Base-by-base conservation (phyloP, 2,888 invertebrate species). In the Hesperia comma region DNA sequence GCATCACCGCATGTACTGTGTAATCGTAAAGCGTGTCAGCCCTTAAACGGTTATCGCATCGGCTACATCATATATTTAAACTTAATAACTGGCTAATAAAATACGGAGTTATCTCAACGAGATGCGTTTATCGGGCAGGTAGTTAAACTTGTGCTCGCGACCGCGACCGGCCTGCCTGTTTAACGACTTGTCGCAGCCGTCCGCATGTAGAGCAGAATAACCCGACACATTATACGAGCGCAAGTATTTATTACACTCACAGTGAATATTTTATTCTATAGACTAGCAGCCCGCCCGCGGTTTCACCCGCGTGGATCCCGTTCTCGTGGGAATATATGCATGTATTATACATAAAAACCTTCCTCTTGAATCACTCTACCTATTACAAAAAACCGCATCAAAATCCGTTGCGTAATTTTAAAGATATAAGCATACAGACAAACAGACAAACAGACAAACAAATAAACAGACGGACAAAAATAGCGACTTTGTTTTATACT, bases 201-300 rank as follows among this genome's bases (percentile, higher is more conserved):
- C 26, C 21, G 40, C 63, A 72, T 71, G 40, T 72, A 68, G 72
- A 72, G 71, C 72, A 68, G 71, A 66, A 66, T 46, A 58, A 57
- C 61, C 68, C 70, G 63, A 68, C 49, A 46, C 62, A 61, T 53
- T 19, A 41, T 49, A 17, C 49, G 14, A 3, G 41, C 37, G 54
- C 56, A 37, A 51, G 46, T 41, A 61, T 63, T 67, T 64, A 68
- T 70, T 70, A 70, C 71, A 69, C 63, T 68, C 43, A 69, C 37
- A 15, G 19, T 46, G 32, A n/a, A 49, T 49, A 19, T 19, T 37
- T 19, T 19, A 17, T 19, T 19, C 19, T 19, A 49, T n/a, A n/a
- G n/a, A n/a, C n/a, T n/a, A n/a, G n/a, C n/a, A n/a, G n/a, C n/a
- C n/a, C n/a, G n/a, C n/a, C n/a, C n/a, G n/a, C n/a, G n/a, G n/a